phyloP scores from a whole-genome alignment of 2,797 vertebrate species.

The Peromyscus eremicus region DNA sequence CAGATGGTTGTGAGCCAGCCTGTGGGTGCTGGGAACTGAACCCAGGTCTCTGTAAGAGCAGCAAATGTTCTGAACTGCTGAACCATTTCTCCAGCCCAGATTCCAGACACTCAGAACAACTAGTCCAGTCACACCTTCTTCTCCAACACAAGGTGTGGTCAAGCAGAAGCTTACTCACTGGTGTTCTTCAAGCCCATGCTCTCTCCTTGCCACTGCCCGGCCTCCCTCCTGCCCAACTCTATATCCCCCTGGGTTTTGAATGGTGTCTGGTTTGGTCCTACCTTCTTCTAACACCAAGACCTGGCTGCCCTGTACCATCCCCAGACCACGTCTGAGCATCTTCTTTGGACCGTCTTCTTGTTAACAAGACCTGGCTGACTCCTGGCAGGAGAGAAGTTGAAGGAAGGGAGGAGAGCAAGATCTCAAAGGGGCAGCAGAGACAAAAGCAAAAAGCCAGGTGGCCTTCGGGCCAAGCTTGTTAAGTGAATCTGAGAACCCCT shows the following conservation, averaged over 20 bases:
- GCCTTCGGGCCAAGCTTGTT: background rate
- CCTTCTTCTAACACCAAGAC: background rate
- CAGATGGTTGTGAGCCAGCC: too few species aligned
- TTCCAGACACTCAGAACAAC: background rate
- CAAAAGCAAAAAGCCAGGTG: background rate
- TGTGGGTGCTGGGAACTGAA: background rate
- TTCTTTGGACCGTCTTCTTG: background rate
- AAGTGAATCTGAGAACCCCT: background rate
- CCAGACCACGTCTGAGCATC: background rate
- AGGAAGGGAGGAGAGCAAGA: background rate
- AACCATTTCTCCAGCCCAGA: background rate
- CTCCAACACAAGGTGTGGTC: background rate
- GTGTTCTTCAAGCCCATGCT: fast-evolving
- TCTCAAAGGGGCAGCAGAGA: background rate
- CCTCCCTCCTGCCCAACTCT: fast-evolving
- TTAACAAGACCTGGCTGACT: background rate
- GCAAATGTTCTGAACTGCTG: background rate
- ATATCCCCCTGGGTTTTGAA: background rate
- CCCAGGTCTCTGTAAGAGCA: background rate
- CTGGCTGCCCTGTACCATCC: background rate
- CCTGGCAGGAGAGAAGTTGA: background rate
- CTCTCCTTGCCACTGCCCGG: fast-evolving
- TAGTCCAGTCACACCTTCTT: background rate
- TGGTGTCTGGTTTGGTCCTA: too few species aligned
- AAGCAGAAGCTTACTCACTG: fast-evolving